Percentiles rank a stretch among this genome's conserved stretches.
These are phyloP conservation scores for Dicrostonyx torquatus DNA, from an alignment of 2,797 vertebrate genomes.

Conservation along the genomic window DNA sequence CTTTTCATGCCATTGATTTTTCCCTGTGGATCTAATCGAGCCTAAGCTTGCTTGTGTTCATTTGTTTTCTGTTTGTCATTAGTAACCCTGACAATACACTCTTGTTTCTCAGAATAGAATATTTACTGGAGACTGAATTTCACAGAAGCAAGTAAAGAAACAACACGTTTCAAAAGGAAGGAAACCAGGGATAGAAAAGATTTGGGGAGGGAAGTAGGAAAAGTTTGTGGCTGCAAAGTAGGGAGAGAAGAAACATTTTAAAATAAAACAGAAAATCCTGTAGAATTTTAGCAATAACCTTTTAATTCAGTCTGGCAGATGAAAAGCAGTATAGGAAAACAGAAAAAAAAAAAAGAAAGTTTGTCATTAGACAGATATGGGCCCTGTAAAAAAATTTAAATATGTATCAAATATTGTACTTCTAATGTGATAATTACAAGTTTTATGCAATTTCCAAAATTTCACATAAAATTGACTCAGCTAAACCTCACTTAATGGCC, in stretches of 20 bases:
- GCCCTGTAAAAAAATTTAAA: background rate
- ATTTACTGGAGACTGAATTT: background rate
- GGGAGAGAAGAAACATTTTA: background rate
- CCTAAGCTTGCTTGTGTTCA: slow-evolving; percentile 54
- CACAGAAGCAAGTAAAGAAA: slow-evolving; percentile 20
- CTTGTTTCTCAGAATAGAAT: slow-evolving; percentile 48
- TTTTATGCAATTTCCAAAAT: slow-evolving; percentile 14
- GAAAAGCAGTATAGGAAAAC: background rate
- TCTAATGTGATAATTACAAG: background rate
- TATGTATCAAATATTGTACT: background rate
- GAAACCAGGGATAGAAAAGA: background rate
- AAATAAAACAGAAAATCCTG: background rate
- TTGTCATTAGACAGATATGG: background rate
- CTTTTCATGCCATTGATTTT: slow-evolving; percentile 68
- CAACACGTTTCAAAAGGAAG: background rate
- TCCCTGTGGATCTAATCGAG: slow-evolving; percentile 55
- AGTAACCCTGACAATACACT: slow-evolving; percentile 21
- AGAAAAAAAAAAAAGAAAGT: background rate
- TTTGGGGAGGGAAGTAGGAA: background rate
- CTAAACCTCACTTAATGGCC: background rate
- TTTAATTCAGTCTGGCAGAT: background rate
- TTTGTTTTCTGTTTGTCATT: slow-evolving; percentile 64
- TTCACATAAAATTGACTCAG: background rate
- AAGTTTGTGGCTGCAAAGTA: accelerated
- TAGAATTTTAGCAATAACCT: background rate